phyloP scores from a whole-genome alignment of 2,113 vertebrate genomes.

The Uria lomvia region DNA sequence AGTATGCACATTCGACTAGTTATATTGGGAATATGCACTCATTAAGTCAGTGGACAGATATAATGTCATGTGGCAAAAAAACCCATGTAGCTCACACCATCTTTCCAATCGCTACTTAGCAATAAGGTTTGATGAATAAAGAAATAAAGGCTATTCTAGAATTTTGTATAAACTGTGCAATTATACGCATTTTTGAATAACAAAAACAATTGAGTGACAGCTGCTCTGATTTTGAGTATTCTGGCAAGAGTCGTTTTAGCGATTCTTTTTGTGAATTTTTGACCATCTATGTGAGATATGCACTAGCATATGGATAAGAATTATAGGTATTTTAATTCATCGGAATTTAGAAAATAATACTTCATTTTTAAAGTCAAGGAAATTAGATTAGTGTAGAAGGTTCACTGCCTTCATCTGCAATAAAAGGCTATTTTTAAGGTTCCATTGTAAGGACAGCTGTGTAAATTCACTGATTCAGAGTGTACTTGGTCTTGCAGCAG shows the following conservation, averaged over 20 bases:
- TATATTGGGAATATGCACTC: background rate
- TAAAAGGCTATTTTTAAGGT: background rate
- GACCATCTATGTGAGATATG: background rate
- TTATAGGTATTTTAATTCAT: background rate
- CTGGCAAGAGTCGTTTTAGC: background rate
- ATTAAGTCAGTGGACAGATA: background rate
- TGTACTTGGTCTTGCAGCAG: background rate
- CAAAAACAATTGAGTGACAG: background rate
- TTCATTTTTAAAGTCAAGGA: background rate
- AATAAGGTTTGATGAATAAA: background rate
- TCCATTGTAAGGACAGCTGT: background rate
- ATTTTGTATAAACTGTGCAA: background rate
- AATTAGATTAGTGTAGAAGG: background rate
- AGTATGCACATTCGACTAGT: background rate
- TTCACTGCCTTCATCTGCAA: background rate
- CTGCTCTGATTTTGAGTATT: background rate
- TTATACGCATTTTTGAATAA: background rate
- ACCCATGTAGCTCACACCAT: rapidly evolving
- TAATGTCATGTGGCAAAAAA: background rate
- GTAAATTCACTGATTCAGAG: background rate
- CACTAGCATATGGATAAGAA: background rate
- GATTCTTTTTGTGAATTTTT: background rate
- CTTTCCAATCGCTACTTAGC: background rate
- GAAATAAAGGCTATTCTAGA: background rate
- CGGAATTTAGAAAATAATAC: background rate